Conservation (phyloP, 2,888 invertebrate genomes). For the Lissonota sp. region DNA sequence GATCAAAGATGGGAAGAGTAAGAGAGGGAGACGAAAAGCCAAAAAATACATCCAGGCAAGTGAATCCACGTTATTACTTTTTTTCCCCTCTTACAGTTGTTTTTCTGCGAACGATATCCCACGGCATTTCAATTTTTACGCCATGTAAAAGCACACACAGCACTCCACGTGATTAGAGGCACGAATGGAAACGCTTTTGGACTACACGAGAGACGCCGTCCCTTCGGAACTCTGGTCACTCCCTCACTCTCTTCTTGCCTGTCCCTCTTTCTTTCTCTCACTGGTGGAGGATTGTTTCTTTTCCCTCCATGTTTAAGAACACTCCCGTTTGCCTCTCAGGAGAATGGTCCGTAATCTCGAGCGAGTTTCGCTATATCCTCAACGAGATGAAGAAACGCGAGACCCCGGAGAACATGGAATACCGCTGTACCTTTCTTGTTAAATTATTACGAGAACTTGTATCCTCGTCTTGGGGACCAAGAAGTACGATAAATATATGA, state of each 20-base stretch:
- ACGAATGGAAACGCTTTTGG: constrained; percentile 51
- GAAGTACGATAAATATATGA: not conserved
- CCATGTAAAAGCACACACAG: constrained; percentile 7
- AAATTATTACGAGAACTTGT: constrained; percentile 1
- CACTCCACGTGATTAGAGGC: constrained; percentile 52
- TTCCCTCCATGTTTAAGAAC: constrained; percentile 11
- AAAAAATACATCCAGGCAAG: not conserved
- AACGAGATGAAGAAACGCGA: constrained; percentile 15
- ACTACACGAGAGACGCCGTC: constrained; percentile 21
- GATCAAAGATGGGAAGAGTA: not conserved
- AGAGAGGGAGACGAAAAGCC: not conserved
- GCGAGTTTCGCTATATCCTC: constrained; percentile 4
- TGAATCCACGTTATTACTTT: constrained; percentile 28
- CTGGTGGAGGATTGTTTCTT: not conserved
- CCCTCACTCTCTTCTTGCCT: not conserved
- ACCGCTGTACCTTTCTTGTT: not conserved
- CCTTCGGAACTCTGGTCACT: constrained; percentile 10
- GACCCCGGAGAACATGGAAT: constrained; percentile 9
- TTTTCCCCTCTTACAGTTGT: constrained; percentile 5
- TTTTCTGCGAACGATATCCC: constrained; percentile 28
- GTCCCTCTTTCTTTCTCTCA: not conserved
- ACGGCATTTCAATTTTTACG: constrained; percentile 40
- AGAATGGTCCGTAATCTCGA: not conserved
- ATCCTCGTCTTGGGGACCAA: not conserved
- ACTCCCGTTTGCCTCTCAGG: constrained; percentile 7